Evolutionary conservation across 2,113 vertebrate species (phyloP), one percentile per base, ranked within the genome.

Genomic region (Melanerpes formicivorus): DNA sequence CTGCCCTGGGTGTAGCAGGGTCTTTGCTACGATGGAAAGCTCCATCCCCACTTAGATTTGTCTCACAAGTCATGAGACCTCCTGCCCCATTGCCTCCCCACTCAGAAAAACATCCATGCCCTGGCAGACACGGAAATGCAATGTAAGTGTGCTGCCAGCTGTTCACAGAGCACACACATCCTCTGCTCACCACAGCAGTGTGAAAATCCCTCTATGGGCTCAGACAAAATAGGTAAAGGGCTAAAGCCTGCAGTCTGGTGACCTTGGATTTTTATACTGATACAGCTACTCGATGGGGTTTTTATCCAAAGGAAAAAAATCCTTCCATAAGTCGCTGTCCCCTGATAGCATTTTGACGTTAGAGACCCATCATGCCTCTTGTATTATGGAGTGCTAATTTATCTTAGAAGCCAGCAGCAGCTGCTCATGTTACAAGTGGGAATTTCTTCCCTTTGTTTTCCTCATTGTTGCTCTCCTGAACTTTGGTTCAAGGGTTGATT

Each of bases 351-450:
- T 83, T 81, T 78, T 96, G 89, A 91, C 90, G 76, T 87, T 37
- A 78, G 84, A 95, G 86, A 79, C 85, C 78, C 77, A 87, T 86
- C 73, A 32, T 23, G 75, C 58, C n/a, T 95, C 85, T 87, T 87
- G 63, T 82, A 87, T 91, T 91, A 80, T 18, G 29, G 82, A 95
- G 95, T 25, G 78, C 66, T 97, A 94, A 96, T 97, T 97, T 91
- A 83, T 96, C 85, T 89, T n/a, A 48, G 84, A 87, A 94, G 80
- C 76, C 89, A 22, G 73, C 5, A 82, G 93, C 96, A 96, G 95
- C 94, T 97, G 95, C 92, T 96, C 83, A 11, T 8, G 40, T 94
- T 96, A 86, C 96, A 95, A 92, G 92, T 75, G 95, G 95, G 95
- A 95, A 97, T 95, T 94, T 94, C 92, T 95, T 88, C 71, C 74